Percentiles rank a stretch among this genome's conserved stretches.
Evolutionary conservation across 35 echinoderm and acorn worm genomes (phyloP).

Genomic region (Lytechinus variegatus): DNA sequence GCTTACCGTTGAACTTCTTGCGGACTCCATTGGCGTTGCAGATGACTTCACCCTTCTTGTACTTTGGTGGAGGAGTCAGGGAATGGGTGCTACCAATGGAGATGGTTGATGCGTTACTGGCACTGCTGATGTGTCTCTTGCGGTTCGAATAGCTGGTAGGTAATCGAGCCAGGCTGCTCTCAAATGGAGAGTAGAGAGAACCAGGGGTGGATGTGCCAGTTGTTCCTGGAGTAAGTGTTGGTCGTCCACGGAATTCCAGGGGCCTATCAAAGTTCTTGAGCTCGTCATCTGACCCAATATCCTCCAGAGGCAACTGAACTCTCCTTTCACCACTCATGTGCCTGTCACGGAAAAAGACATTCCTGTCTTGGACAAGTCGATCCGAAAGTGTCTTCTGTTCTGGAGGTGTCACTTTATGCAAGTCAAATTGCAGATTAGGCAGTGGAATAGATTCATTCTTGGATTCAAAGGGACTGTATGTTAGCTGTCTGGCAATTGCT

Average conservation of each 20-base stretch:
- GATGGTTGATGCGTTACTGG: conserved; percentile 79
- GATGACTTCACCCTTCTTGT: conserved; percentile 93
- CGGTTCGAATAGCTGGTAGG: conserved; percentile 48
- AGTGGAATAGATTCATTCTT: conserved; percentile 20
- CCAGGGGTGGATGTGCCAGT: conserved; percentile 49
- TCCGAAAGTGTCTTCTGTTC: conserved; percentile 8
- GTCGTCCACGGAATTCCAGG: conserved; percentile 69
- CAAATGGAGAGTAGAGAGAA: conserved; percentile 52
- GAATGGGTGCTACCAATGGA: conserved; percentile 69
- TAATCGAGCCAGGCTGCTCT: conserved; percentile 48
- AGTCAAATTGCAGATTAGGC: neutral
- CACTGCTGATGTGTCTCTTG: conserved; percentile 79
- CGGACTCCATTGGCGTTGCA: conserved; percentile 91
- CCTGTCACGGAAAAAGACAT: neutral
- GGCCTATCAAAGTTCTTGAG: conserved; percentile 77
- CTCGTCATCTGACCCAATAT: conserved; percentile 85
- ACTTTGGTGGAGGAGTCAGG: conserved; percentile 76
- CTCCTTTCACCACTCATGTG: neutral
- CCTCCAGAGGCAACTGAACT: conserved; percentile 44
- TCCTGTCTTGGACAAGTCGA: conserved; percentile 17
- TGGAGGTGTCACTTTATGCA: conserved; percentile 6
- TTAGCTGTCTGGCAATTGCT: conserved; percentile 56
- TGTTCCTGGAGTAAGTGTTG: conserved; percentile 28
- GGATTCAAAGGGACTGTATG: conserved; percentile 59
- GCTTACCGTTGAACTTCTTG: conserved; percentile 98